phyloP scores from a whole-genome alignment of 2,797 vertebrate species.

The Anabacerthia variegaticeps region DNA sequence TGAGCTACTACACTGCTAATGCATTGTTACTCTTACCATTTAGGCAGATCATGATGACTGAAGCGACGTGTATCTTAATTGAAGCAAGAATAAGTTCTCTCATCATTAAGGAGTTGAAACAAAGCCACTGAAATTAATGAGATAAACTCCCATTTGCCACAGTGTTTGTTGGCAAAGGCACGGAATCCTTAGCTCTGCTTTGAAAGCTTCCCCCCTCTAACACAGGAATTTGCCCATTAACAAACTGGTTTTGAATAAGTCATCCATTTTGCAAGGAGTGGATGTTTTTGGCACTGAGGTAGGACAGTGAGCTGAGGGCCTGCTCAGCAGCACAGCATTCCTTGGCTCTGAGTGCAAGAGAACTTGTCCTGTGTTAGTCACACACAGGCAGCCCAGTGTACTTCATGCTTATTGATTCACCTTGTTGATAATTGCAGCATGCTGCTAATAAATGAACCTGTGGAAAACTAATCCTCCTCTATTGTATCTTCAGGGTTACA shows the following conservation, averaged over 20 bases:
- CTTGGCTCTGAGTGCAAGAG: slow-evolving; percentile 58
- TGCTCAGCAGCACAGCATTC: slow-evolving; percentile 41
- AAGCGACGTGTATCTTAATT: background rate
- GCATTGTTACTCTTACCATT: background rate
- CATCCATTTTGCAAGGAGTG: slow-evolving; percentile 28
- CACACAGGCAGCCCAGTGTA: slow-evolving; percentile 47
- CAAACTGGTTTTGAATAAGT: slow-evolving; percentile 51
- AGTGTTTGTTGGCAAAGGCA: slow-evolving; percentile 7
- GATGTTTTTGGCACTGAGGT: slow-evolving; percentile 28
- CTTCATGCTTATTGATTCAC: slow-evolving; percentile 76
- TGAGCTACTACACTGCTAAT: background rate
- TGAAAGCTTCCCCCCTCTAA: slow-evolving; percentile 28
- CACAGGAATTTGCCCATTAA: background rate
- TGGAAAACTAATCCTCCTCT: slow-evolving; percentile 64
- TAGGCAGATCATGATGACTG: slow-evolving; percentile 13
- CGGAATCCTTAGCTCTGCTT: slow-evolving; percentile 18
- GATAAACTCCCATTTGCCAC: background rate
- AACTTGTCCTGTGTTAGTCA: slow-evolving; percentile 64
- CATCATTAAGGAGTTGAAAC: slow-evolving; percentile 26
- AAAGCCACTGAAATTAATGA: slow-evolving; percentile 28
- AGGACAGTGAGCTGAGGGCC: slow-evolving; percentile 35
- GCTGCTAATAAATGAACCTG: slow-evolving; percentile 72
- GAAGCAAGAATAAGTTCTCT: background rate
- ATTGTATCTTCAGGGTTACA: slow-evolving; percentile 58
- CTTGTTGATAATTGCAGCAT: slow-evolving; percentile 75